Evolutionary conservation across 2,113 vertebrate species (phyloP).

Genomic region (pig (Sus scrofa)): DNA sequence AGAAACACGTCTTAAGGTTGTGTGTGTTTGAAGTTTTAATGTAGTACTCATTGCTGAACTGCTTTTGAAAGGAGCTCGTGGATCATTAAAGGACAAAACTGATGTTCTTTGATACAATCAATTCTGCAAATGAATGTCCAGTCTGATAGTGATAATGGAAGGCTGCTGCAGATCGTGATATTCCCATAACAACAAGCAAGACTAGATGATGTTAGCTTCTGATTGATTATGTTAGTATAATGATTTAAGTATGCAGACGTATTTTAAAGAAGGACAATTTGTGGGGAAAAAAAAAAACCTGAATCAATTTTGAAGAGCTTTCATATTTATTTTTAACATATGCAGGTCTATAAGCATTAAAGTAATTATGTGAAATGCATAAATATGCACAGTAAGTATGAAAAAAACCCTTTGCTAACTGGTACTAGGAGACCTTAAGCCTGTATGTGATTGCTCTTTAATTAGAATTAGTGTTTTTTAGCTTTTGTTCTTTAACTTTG

Average conservation of each 20-base stretch:
- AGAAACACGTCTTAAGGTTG: constrained; percentile 48
- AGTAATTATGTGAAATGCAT: constrained; percentile 60
- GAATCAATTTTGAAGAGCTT: constrained; percentile 66
- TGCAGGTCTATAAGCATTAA: constrained; percentile 51
- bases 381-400: background rate
- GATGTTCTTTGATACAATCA: constrained; percentile 48
- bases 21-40: constrained; percentile 36
- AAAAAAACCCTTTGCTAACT: constrained; percentile 43
- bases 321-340: constrained; percentile 61
- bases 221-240: constrained; percentile 61
- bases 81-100: constrained; percentile 69
- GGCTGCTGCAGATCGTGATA: constrained; percentile 30
- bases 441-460: constrained; percentile 45
- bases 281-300: background rate
- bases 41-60: constrained; percentile 47
- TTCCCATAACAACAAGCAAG: constrained; percentile 30
- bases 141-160: constrained; percentile 61
- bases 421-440: background rate
- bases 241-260: constrained; percentile 35
- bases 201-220: constrained; percentile 32
- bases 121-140: background rate
- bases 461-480: constrained; percentile 64
- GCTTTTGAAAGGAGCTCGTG: constrained; percentile 46
- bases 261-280: constrained; percentile 51
- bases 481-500: constrained; percentile 56